Evolutionary conservation across 2,888 invertebrate species (phyloP).

Genomic region (Automeris io): DNA sequence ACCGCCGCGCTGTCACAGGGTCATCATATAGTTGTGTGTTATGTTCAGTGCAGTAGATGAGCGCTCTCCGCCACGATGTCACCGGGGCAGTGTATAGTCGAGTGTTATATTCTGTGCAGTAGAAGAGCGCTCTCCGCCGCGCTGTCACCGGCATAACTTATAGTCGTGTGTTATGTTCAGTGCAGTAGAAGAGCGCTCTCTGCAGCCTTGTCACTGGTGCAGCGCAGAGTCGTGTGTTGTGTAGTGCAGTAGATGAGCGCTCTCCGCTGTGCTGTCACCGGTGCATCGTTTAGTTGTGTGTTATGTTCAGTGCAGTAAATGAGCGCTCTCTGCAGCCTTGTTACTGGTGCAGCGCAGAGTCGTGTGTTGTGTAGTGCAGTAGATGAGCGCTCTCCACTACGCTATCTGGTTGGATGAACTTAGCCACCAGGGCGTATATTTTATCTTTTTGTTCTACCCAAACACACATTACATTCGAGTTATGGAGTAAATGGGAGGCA

Average conservation of each 20-base stretch:
- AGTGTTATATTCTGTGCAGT: background rate
- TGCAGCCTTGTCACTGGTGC: background rate
- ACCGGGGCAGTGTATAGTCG: background rate
- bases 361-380: background rate
- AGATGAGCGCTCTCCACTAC: background rate
- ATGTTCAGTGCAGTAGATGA: background rate
- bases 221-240: background rate
- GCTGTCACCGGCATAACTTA: background rate
- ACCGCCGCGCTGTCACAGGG: background rate
- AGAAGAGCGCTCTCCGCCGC: background rate
- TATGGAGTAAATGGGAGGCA: constrained; percentile 10
- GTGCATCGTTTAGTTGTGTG: background rate
- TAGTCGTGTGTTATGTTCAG: background rate
- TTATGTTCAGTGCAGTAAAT: background rate
- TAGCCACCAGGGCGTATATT: constrained; percentile 3
- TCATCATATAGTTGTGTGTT: background rate
- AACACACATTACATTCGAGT: constrained; percentile 10
- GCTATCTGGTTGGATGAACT: no score
- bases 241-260: background rate
- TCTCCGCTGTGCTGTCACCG: background rate
- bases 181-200: background rate
- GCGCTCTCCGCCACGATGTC: background rate
- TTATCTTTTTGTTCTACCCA: constrained; percentile 5
- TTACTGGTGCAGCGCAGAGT: background rate
- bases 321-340: background rate